phyloP scores from a whole-genome alignment of 2,797 vertebrate species.

The Crax fasciolata region DNA sequence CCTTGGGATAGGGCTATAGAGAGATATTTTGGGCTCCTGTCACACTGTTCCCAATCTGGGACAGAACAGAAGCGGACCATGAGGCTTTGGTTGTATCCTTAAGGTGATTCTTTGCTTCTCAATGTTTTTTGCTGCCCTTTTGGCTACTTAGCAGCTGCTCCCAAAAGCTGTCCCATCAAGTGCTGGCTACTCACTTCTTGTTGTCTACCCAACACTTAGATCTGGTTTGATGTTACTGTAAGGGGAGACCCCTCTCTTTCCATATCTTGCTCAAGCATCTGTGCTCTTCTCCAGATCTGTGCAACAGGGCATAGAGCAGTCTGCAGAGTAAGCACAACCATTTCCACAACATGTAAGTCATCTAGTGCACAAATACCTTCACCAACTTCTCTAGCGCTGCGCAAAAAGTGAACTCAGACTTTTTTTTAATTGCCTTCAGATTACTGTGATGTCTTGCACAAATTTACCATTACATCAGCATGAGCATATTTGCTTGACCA shows the following conservation, averaged over 20 bases:
- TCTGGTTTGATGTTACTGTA: background rate
- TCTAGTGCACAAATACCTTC: background rate
- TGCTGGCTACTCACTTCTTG: background rate
- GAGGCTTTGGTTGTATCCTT: background rate
- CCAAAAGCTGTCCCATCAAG: background rate
- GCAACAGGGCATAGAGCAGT: background rate
- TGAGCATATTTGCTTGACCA: background rate
- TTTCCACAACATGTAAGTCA: background rate
- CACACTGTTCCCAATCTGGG: background rate
- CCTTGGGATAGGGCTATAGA: background rate
- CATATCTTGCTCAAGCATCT: rapidly evolving
- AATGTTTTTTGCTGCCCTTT: background rate
- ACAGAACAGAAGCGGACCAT: background rate
- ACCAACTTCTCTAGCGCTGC: background rate
- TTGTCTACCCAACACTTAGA: background rate
- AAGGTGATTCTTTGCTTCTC: background rate
- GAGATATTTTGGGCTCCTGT: background rate
- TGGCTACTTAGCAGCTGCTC: background rate
- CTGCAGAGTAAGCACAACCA: background rate
- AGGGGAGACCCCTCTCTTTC: background rate
- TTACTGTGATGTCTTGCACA: background rate
- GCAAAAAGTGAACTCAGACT: background rate
- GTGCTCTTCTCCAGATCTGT: background rate
- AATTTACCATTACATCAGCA: background rate
- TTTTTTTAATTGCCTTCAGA: background rate